Conservation (phyloP, 2,113 vertebrate genomes). For the Cervus canadensis region DNA sequence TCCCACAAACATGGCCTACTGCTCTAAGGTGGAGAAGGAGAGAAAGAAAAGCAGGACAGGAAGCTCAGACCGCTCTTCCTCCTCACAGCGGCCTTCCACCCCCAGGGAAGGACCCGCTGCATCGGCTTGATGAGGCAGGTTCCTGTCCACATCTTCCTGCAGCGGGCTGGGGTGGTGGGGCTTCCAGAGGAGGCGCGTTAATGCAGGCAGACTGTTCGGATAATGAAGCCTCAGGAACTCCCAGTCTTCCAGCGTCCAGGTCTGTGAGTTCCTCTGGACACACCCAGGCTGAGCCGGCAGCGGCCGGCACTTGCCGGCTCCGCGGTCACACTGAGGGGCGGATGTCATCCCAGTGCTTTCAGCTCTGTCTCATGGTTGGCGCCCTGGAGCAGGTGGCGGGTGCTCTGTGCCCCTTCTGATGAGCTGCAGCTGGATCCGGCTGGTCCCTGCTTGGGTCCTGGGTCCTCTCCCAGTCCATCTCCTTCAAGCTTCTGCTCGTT, state of each 20-base stretch:
- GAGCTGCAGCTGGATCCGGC: not conserved
- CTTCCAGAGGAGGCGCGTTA: rapidly evolving
- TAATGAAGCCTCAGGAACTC: not conserved
- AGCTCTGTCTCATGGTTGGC: not conserved
- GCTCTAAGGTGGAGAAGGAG: not conserved
- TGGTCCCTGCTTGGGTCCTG: not conserved
- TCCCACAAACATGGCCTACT: not conserved
- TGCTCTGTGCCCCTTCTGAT: not conserved
- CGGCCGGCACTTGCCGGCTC: rapidly evolving
- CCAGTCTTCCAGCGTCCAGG: not conserved
- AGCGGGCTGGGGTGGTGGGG: not conserved
- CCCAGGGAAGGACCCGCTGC: not conserved
- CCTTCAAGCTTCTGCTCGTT: not conserved
- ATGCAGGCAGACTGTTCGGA: not conserved
- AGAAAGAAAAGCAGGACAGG: not conserved
- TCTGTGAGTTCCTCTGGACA: not conserved
- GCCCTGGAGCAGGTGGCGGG: no score
- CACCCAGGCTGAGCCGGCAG: rapidly evolving
- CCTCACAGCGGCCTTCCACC: not conserved
- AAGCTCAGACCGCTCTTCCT: no score
- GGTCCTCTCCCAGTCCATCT: not conserved
- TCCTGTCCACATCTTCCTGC: not conserved
- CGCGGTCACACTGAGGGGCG: rapidly evolving
- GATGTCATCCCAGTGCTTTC: rapidly evolving
- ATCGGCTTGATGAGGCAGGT: not conserved